Base-by-base conservation (phyloP, 2,113 vertebrate species). In the Bubalus kerabau region DNA sequence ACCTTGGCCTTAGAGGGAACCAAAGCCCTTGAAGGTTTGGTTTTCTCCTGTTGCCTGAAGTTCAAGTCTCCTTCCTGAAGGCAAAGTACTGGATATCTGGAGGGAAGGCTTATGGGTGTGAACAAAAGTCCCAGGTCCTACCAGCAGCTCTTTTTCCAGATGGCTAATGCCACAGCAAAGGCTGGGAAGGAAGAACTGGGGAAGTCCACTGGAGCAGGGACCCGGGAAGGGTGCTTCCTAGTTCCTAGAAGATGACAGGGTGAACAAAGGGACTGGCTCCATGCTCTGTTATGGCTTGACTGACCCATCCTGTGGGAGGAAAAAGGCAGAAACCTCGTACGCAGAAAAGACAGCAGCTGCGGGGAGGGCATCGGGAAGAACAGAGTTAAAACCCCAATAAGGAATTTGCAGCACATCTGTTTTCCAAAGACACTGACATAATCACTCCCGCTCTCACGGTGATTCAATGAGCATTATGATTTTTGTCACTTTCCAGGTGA, bases 401-500 rank as follows among this genome's bases (percentile, higher is more conserved):
- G 43, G 16, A 8, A 23, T 10, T 16, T 13, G 32, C 2, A 14
- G 21, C 21, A 5, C 64, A 52, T 57, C 23, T 30, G 10, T 19
- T 43, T 60, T 40, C 86, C 56, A 54, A 71, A 83, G 36, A 23
- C 83, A 10, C 4, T 50, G 36, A 9, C 46, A 7, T 4, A 3
- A 28, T 28, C 54, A 52, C 28, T 4, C 36, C 26, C 14, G 3
- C 36, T 60, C 64, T 48, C 48, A 11, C 5, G 4, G 11, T 59
- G 11, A 10, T 17, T 28, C 59, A 15, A 24, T 21, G 2, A 10
- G 40, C 32, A 2, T 11, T 26, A 24, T 0, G 3, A 14, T 5
- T 57, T 71, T 7, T 26, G 11, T 16, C 24, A 4, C 17, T 40
- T 54, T 92, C n/a, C 92, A 62, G 28, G 56, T 7, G 48, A 48